These are phyloP conservation scores for Scaptomyza tumidula DNA, from an alignment of 2,888 invertebrate species.

Conservation along the genomic window DNA sequence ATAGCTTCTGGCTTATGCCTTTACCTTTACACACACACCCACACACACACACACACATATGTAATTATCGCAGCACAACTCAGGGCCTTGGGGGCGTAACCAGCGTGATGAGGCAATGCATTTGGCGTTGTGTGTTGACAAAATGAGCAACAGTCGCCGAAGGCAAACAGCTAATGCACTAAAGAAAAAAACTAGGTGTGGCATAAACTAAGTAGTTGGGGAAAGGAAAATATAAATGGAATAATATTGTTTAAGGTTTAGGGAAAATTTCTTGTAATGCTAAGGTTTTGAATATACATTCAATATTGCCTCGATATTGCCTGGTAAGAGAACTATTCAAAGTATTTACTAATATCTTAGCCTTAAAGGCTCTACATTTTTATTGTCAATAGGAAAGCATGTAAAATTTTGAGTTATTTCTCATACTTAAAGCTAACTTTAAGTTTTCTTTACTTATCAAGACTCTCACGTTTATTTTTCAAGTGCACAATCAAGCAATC, in stretches of 20 bases:
- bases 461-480: neutral
- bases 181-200: neutral
- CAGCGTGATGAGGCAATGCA: slow-evolving; percentile 2
- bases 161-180: slow-evolving; percentile 19
- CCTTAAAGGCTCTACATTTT: too few species aligned
- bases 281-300: too few species aligned
- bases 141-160: slow-evolving; percentile 38
- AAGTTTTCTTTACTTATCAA: neutral
- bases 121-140: slow-evolving; percentile 17
- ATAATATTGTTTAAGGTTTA: too few species aligned
- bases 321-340: too few species aligned
- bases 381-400: too few species aligned
- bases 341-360: too few species aligned
- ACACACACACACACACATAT: neutral
- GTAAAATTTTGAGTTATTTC: neutral
- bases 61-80: neutral
- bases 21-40: neutral
- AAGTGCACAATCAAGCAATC: slow-evolving; percentile 9
- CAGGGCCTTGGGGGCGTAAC: neutral
- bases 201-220: too few species aligned
- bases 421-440: neutral
- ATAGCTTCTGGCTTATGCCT: neutral
- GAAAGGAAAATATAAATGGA: too few species aligned
- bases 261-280: too few species aligned
- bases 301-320: too few species aligned